Base-by-base conservation (phyloP, 2,888 invertebrate species). In the Hybos culiciformis region DNA sequence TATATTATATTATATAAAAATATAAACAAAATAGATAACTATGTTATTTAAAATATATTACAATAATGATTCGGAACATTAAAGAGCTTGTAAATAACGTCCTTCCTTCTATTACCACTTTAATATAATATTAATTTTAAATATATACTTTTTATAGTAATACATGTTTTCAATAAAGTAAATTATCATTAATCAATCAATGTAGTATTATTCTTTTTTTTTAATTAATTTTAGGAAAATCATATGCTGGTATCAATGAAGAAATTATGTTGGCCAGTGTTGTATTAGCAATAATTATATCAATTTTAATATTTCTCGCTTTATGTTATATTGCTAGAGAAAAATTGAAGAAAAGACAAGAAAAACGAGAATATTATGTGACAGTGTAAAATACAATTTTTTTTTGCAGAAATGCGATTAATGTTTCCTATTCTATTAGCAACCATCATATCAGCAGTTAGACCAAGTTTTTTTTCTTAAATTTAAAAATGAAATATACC, bases 231-330 rank as follows among this genome's bases (percentile, higher is more conserved):
- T n/a, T 70, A 86, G 86, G 84, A 44, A 79, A 82, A 55, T 82
- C 82, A 21, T 81, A 83, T 58, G 82, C 82, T 55, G 85, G 85
- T 45, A 82, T 86, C 63, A 86, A 86, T 66, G 85, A 86, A 62
- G 85, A 85, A 65, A 85, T 86, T 53, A 86, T 86, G 60, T 86
- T 85, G 85, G 83, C 85, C 57, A 84, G 84, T 68, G 83, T 86
- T 62, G 84, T 84, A 42, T 66, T 66, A 66, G 66, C 66, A 42
- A 60, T 62, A 15, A 63, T 83, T 44, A 86, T 86, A 53, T 81
- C 80, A 7, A 71, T 86, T 4, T 72, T 86, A 41, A 86, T 86
- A 61, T 82, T 82, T 19, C 80, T 86, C 55, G 85, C 86, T 1
- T 69, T 86, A 12, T 85, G 85, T 69, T 85, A 84, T 64, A 81